These are phyloP conservation scores for Tachysurus fulvidraco DNA, from an alignment of 2,113 vertebrate species.

Conservation along the genomic window DNA sequence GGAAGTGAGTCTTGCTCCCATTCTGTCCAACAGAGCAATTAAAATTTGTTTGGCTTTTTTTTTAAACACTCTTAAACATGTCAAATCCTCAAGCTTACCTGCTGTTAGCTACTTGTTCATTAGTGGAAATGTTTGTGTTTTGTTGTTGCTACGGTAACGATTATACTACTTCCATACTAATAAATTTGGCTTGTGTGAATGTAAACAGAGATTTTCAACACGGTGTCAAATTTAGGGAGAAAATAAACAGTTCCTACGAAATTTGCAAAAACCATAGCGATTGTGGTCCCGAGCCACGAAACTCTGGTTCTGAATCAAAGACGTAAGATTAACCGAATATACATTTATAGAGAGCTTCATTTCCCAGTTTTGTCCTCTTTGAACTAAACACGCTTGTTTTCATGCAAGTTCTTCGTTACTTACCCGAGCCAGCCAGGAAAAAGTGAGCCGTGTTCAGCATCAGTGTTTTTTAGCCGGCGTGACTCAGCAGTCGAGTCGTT, in stretches of 20 bases:
- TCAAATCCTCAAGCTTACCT: neutral
- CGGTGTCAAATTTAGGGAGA: neutral
- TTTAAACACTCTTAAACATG: neutral
- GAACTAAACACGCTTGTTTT: conserved; percentile 2
- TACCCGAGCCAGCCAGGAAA: conserved; percentile 32
- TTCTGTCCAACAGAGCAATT: neutral
- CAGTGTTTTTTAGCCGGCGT: conserved; percentile 15
- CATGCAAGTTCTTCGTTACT: conserved; percentile 28
- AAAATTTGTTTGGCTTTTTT: neutral
- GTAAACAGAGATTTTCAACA: neutral
- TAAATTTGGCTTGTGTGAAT: too few species aligned
- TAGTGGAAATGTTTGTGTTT: neutral
- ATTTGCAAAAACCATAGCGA: neutral
- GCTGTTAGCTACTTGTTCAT: neutral
- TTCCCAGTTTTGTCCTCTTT: neutral
- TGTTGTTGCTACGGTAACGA: neutral
- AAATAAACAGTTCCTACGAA: neutral
- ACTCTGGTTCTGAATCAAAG: conserved; percentile 26
- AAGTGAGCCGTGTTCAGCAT: neutral
- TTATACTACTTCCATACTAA: neutral
- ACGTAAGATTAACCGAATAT: neutral
- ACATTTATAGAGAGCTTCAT: neutral
- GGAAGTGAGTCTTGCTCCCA: neutral
- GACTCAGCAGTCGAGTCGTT: conserved; percentile 16
- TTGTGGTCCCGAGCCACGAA: neutral